Evolutionary conservation across 2,797 vertebrate genomes (phyloP), one percentile per base, ranked within the genome.

Genomic region (Heterohyrax brucei): DNA sequence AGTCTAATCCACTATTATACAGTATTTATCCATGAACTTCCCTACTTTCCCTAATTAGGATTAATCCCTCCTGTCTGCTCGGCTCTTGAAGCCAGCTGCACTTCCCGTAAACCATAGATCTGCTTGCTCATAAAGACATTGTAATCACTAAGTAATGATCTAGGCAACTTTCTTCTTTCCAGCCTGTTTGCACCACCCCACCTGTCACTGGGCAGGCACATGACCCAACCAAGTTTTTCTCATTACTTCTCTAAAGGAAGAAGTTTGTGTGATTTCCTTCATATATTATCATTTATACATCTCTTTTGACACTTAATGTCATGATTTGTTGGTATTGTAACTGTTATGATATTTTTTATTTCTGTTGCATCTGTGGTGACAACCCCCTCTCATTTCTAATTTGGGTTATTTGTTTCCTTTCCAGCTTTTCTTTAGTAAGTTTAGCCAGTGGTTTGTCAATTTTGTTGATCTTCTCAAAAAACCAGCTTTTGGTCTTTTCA

Each of bases 231-330:
- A 81, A 22, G 46, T 53, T 88, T 93, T 88, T 48, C 75, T 94
- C 53, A 10, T 88, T 90, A 77, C 56, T 87, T 78, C 77, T 87
- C 30, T 61, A 82, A 78, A 21, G 33, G 70, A 73, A 73, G 62
- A 64, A 53, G 50, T 53, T 46, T 88, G 16, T 68, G 13, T 97
- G 87, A 78, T 21, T 85, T 70, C 39, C 33, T 90, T 30, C 64
- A 24, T 46, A 73, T 85, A 76, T 75, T 91, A 18, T 77, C 46
- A 48, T 86, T 89, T 79, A 10, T 79, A n/a, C n/a, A 46, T 70
- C n/a, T 70, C 68, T 70, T 70, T 70, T 70, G 68, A 18, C 21
- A 59, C 22, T 70, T 62, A 5, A 5, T 33, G 26, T 80, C 68
- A 48, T 78, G 33, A 5, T 66, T 92, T 83, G 1, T 56, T 56